Evolutionary conservation across 92 coral and sea anemone genomes (phyloP), one percentile per base, ranked within the genome.

Genomic region (Hydrozoanthus gracilis): DNA sequence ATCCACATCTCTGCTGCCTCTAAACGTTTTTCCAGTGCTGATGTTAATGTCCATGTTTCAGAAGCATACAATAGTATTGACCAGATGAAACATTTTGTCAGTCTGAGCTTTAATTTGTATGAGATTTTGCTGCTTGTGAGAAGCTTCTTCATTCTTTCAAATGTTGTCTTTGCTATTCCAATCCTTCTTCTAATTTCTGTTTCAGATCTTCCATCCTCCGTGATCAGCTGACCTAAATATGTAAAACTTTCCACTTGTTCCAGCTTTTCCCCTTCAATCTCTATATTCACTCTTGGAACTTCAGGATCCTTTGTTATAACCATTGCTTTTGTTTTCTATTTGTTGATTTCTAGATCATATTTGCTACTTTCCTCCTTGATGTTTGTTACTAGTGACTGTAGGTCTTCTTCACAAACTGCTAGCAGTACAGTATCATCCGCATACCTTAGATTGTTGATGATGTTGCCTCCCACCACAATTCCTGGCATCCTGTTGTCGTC

Each of bases 1-100:
- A 39, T 46, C 80, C 80, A 75, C 80, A 75, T 75, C 44, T 75
- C 56, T 48, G 56, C 51, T 39, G 55, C 56, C 17, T 46, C 56
- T 46, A 75, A 8, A 14, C 56, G 80, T 48, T 75, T 60, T 39
- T 14, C 44, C 80, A 60, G 51, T n/a, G 16, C 80, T 46, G 51
- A n/a, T 39, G 14, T 75, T 75, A 39, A 75, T 44, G 80, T 75
- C 80, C 58, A 75, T 75, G 80, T 75, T 46, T 39, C 80, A 48
- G 80, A 75, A 73, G 50, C 78, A 73, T 73, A 73, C 50, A 73
- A 51, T 27, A 73, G 78, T 12, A 46, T 73, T 39, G 50, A 39
- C 78, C 78, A 73, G 46, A 73, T 51, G 51, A 39, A 73, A 27
- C 78, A 73, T 13, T 27, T 73, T 27, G 51, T 39, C 46, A 73